Evolutionary conservation across 2,888 invertebrate genomes (phyloP).

Genomic region (Antitype chi): DNA sequence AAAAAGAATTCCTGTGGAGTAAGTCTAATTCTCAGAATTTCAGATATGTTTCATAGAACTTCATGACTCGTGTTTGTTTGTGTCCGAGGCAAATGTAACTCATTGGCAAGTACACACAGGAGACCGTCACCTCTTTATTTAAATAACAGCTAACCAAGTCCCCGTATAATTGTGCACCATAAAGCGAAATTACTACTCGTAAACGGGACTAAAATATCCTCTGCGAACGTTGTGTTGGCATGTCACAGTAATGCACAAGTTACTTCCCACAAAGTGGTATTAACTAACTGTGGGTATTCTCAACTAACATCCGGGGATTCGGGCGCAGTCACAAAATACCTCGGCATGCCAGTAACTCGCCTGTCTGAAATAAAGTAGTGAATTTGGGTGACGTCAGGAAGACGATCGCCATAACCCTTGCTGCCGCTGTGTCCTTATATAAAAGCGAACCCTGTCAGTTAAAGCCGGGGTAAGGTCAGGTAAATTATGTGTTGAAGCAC

Average conservation of each 20-base stretch:
- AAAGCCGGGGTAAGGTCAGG: slow-evolving; percentile 47
- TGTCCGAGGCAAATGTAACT: slow-evolving; percentile 31
- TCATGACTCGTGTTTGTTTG: slow-evolving; percentile 25
- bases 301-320: slow-evolving; percentile 31
- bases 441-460: slow-evolving; percentile 41
- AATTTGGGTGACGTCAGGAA: slow-evolving; percentile 50
- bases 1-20: neutral
- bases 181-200: slow-evolving; percentile 76
- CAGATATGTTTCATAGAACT: slow-evolving; percentile 20
- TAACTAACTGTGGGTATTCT: slow-evolving; percentile 38
- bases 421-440: slow-evolving; percentile 41
- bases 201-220: slow-evolving; percentile 71
- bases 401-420: slow-evolving; percentile 45
- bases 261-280: slow-evolving; percentile 43
- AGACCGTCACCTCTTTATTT: slow-evolving; percentile 50
- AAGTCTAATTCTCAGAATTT: slow-evolving; percentile 12
- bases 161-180: slow-evolving; percentile 70
- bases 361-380: slow-evolving; percentile 43
- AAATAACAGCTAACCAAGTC: slow-evolving; percentile 57
- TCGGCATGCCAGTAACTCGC: slow-evolving; percentile 22
- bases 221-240: slow-evolving; percentile 48
- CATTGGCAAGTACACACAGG: slow-evolving; percentile 34
- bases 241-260: slow-evolving; percentile 48
- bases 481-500: slow-evolving; percentile 33
- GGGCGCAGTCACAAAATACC: slow-evolving; percentile 42